These are phyloP conservation scores for Actinostola sp. DNA, from an alignment of 92 coral and sea anemone species.

Conservation along the genomic window DNA sequence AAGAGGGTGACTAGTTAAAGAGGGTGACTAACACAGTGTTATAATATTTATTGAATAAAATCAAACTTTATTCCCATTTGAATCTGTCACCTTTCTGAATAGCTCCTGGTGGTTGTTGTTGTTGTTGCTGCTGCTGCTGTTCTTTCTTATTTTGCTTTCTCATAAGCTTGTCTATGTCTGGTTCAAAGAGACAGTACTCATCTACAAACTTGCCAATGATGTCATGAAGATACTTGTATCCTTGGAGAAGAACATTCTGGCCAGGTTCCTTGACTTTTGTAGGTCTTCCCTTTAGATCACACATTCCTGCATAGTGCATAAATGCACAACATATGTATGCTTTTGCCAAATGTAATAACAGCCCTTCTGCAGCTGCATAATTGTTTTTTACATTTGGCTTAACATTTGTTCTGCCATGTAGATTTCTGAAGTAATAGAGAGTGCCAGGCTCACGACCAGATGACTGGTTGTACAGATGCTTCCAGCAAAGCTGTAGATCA, in stretches of 20 bases:
- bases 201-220: slow-evolving; percentile 38
- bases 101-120: neutral
- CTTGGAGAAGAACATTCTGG: neutral
- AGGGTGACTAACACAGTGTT: no score
- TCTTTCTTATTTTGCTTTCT: slow-evolving; percentile 3
- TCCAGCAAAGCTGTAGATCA: slow-evolving; percentile 37
- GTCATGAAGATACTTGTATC: slow-evolving; percentile 6
- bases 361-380: slow-evolving; percentile 42
- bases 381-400: slow-evolving; percentile 34
- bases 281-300: neutral
- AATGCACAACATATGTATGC: slow-evolving; percentile 34
- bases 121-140: slow-evolving; percentile 2
- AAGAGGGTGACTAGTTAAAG: no score
- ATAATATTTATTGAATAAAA: no score
- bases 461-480: slow-evolving; percentile 29
- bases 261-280: slow-evolving; percentile 7
- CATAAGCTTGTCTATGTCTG: neutral
- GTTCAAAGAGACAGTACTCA: slow-evolving; percentile 21
- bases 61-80: no score
- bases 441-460: slow-evolving; percentile 50
- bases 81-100: no score
- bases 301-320: slow-evolving; percentile 22
- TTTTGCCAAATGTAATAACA: slow-evolving; percentile 30
- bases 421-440: slow-evolving; percentile 30
- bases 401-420: slow-evolving; percentile 38